Conservation (phyloP, 2,888 invertebrate species). For the Andrena chrysosceles region DNA sequence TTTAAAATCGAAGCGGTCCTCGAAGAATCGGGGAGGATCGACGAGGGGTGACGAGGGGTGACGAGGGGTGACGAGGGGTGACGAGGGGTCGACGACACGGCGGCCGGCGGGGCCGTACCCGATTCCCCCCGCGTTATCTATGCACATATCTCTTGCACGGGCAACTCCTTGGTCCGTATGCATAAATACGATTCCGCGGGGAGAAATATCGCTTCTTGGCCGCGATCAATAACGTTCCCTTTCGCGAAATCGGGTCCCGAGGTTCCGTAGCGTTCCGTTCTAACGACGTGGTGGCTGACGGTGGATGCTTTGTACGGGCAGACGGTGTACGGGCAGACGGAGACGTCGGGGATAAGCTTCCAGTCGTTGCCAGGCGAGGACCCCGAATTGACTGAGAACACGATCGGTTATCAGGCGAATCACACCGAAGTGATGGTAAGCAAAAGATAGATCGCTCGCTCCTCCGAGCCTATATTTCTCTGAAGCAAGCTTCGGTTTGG, state of each 20-base stretch:
- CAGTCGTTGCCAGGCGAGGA: conserved; percentile 86
- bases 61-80: conserved; percentile 66
- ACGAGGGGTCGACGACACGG: conserved; percentile 68
- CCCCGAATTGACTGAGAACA: conserved; percentile 83
- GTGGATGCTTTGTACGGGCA: conserved; percentile 76
- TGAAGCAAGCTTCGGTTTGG: neutral
- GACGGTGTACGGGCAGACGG: conserved; percentile 88
- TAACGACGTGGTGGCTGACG: neutral
- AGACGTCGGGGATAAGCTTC: conserved; percentile 86
- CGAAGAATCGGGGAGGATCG: neutral
- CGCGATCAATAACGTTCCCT: conserved; percentile 65
- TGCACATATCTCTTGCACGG: conserved; percentile 75
- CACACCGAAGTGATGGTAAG: conserved; percentile 87
- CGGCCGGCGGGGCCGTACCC: conserved; percentile 1
- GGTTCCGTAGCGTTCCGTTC: conserved; percentile 7
- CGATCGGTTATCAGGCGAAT: conserved; percentile 87
- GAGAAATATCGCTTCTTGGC: conserved; percentile 61
- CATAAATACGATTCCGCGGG: conserved; percentile 68
- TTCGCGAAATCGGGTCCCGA: conserved; percentile 47
- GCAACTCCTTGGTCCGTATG: conserved; percentile 65
- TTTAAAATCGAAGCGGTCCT: neutral
- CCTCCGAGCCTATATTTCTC: neutral
- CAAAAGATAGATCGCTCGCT: neutral
- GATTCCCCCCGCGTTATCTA: conserved; percentile 73
- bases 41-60: conserved; percentile 57